Conservation (phyloP, 2,113 vertebrate genomes). For the Eulemur macaco region DNA sequence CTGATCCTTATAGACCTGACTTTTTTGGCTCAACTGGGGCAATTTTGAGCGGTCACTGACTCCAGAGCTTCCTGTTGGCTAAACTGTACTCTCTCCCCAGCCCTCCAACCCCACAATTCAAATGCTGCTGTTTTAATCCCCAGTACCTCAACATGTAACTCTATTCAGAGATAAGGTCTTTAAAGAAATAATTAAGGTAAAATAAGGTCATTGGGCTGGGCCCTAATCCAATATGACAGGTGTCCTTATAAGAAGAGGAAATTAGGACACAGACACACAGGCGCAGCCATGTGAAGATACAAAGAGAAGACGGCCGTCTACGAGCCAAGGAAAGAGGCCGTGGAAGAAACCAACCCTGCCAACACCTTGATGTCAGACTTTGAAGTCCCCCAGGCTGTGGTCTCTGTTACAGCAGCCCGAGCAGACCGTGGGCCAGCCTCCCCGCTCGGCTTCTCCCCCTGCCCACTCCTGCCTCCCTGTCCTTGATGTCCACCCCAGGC, state of each 20-base stretch:
- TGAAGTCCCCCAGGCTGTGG: neutral
- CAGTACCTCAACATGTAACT: neutral
- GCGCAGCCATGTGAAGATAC: neutral
- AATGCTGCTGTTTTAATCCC: neutral
- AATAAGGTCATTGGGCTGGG: neutral
- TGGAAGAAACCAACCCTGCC: neutral
- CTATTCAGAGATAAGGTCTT: neutral
- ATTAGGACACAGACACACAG: neutral
- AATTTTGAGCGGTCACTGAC: neutral
- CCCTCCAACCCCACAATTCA: neutral
- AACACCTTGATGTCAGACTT: neutral
- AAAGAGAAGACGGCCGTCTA: neutral
- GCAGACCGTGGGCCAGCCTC: neutral
- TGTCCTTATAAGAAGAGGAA: neutral
- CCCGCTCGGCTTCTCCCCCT: too few species aligned
- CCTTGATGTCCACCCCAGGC: neutral
- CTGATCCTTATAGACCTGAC: neutral
- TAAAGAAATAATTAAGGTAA: neutral
- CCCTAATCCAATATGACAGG: neutral
- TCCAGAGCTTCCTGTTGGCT: neutral
- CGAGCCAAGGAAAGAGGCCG: neutral
- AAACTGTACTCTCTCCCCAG: neutral
- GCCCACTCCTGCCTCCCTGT: neutral
- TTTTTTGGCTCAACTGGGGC: neutral
- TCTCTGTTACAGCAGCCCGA: too few species aligned